Conservation (phyloP, 2,113 vertebrate genomes). For the Cyanoliseus patagonus region DNA sequence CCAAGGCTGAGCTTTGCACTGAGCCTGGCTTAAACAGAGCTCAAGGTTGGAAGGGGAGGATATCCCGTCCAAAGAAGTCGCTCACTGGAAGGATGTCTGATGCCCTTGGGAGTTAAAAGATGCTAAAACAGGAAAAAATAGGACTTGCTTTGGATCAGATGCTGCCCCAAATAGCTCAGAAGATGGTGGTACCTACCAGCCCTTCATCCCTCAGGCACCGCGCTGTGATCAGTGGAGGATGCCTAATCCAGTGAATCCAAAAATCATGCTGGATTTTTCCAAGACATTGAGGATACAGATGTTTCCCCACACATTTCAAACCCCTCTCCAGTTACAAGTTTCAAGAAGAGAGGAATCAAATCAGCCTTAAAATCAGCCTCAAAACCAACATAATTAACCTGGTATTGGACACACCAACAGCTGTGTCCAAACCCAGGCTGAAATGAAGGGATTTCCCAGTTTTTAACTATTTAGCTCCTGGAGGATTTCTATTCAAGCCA, state of each 20-base stretch:
- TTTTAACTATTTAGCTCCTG: background rate
- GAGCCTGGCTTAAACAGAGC: accelerated
- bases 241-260: accelerated
- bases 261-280: background rate
- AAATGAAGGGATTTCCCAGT: background rate
- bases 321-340: background rate
- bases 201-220: accelerated
- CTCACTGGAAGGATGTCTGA: background rate
- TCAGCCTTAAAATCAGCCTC: background rate
- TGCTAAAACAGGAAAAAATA: background rate
- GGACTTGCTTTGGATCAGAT: background rate
- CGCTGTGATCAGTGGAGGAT: accelerated
- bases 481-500: background rate
- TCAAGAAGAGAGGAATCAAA: background rate
- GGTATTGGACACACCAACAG: accelerated
- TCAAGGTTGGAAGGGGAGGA: background rate
- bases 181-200: accelerated
- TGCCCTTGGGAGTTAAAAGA: background rate
- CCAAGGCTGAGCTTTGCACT: background rate
- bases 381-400: background rate
- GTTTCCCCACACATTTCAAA: background rate
- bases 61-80: background rate
- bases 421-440: background rate
- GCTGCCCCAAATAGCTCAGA: background rate
- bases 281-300: accelerated